These are phyloP conservation scores for Ispidina picta DNA, from an alignment of 2,797 vertebrate species.

Conservation along the genomic window DNA sequence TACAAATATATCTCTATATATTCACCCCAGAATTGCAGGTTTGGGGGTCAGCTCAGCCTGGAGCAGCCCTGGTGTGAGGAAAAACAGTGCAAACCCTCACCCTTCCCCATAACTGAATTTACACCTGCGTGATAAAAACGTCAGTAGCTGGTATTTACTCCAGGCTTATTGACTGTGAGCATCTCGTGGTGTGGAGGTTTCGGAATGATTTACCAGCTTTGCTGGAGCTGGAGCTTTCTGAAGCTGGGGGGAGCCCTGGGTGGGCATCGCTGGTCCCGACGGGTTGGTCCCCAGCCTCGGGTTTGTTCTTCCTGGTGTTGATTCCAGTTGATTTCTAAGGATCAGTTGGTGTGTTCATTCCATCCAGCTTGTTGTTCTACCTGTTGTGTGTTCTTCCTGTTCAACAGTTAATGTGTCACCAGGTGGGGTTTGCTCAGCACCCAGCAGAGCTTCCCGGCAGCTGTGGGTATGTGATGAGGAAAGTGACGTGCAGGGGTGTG, in stretches of 20 bases:
- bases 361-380: not conserved
- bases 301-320: not conserved
- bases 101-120: not conserved
- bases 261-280: not conserved
- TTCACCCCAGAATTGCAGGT: not conserved
- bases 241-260: not conserved
- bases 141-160: not conserved
- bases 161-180: not conserved
- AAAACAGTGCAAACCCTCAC: not conserved
- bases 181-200: not conserved
- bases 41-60: not conserved
- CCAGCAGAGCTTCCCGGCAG: not conserved
- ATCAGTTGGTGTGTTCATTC: not conserved
- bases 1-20: not conserved
- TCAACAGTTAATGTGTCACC: not conserved
- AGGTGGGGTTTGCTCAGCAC: not conserved
- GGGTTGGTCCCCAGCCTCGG: not conserved
- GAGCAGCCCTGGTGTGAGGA: not conserved
- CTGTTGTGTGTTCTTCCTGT: not conserved
- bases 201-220: not conserved
- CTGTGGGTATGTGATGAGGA: not conserved
- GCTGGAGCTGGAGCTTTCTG: not conserved
- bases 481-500: not conserved
- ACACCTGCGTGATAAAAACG: not conserved
- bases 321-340: not conserved